Percentiles rank a stretch among this genome's conserved stretches.
phyloP scores from a whole-genome alignment of 2,797 vertebrate species.

The Lutjanus campechanus region DNA sequence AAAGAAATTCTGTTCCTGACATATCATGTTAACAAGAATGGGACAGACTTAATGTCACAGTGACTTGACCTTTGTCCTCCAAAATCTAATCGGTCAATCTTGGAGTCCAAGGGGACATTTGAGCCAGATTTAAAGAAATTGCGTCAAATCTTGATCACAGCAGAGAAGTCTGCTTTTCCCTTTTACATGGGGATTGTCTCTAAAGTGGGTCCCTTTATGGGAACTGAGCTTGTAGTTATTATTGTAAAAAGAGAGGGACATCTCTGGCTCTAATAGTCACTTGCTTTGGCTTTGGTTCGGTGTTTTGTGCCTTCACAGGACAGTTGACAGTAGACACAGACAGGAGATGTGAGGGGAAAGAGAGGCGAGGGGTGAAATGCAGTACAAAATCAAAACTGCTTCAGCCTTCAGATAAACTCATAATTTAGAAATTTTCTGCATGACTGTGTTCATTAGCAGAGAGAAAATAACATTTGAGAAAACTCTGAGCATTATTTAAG shows the following conservation, averaged over 20 bases:
- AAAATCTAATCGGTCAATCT: no score
- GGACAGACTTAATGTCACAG: no score
- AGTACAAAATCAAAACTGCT: neutral
- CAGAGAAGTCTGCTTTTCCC: neutral
- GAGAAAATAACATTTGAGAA: slow-evolving; percentile 7
- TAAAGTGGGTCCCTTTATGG: neutral
- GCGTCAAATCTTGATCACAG: neutral
- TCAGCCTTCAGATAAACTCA: neutral
- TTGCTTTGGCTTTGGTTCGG: neutral
- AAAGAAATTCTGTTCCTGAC: no score
- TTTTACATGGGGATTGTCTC: neutral
- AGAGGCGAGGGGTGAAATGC: neutral
- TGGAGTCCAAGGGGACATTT: no score
- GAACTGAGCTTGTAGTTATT: neutral
- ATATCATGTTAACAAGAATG: no score
- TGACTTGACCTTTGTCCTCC: no score
- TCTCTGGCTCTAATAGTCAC: neutral
- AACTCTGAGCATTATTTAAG: slow-evolving; percentile 8
- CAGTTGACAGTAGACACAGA: neutral
- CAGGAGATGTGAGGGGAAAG: neutral
- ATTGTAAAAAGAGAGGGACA: neutral
- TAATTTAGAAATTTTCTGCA: neutral
- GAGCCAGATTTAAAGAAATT: no score
- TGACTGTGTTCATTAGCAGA: slow-evolving; percentile 15
- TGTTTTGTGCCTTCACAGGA: neutral